phyloP scores from a whole-genome alignment of 2,113 vertebrate species.

The Brachyhypopomus gauderio region DNA sequence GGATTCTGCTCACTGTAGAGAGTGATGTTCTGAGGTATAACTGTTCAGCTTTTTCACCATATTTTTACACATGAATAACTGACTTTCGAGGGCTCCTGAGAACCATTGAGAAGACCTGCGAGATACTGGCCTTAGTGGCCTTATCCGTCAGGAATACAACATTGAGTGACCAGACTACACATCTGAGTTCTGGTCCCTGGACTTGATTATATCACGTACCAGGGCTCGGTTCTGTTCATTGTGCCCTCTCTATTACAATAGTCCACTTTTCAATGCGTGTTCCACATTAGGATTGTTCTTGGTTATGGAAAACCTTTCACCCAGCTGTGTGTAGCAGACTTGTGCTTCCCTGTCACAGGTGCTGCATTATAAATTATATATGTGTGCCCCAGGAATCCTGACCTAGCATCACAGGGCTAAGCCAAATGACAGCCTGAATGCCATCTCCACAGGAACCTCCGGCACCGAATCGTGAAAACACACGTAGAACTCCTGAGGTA shows the following conservation, averaged over 20 bases:
- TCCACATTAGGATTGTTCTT: background rate
- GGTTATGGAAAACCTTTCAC: background rate
- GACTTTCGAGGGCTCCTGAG: background rate
- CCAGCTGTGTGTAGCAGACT: background rate
- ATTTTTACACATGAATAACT: background rate
- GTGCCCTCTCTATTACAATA: background rate
- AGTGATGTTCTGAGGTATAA: conserved; percentile 59
- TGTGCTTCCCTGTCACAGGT: background rate
- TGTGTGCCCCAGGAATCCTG: background rate
- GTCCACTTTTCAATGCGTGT: background rate
- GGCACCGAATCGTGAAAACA: conserved; percentile 96
- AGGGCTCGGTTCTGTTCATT: background rate
- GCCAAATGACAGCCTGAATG: conserved; percentile 92
- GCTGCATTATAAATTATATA: background rate
- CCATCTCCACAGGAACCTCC: conserved; percentile 91
- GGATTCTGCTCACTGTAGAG: conserved; percentile 6
- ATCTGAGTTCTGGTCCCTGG: background rate
- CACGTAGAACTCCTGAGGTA: conserved; percentile 93
- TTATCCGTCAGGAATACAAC: background rate
- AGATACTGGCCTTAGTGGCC: background rate
- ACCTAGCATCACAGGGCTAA: conserved; percentile 75
- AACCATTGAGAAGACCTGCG: background rate
- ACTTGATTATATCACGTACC: background rate
- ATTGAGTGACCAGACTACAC: background rate
- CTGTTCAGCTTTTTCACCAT: conserved; percentile 23